A percentile compares a stretch with the other conserved stretches of the same genome.
Conservation (phyloP, 2,113 vertebrate genomes). For the Bambusicola thoracicus region DNA sequence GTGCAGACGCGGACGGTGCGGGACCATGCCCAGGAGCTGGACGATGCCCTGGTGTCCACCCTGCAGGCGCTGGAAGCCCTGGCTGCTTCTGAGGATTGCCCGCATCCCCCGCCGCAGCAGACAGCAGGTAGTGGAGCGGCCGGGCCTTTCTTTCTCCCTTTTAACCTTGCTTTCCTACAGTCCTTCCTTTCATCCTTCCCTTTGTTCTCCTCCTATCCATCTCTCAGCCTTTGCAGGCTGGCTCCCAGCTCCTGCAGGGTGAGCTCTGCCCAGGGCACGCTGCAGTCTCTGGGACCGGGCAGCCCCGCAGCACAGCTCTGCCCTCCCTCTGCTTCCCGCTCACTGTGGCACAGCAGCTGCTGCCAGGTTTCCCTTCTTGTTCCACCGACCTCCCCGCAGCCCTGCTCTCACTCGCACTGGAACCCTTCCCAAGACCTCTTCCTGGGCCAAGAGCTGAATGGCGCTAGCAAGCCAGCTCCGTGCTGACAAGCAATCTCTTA, state of each 20-base stretch:
- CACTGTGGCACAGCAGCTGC: background rate
- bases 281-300: background rate
- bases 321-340: background rate
- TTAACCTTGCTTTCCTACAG: background rate
- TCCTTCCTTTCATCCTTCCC: background rate
- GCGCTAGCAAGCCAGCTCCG: background rate
- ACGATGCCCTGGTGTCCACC: constrained; percentile 96
- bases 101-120: constrained; percentile 90
- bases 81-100: constrained; percentile 96
- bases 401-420: background rate
- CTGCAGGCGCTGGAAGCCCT: constrained; percentile 96
- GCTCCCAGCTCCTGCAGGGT: background rate
- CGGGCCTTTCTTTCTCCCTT: background rate
- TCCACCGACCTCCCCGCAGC: background rate
- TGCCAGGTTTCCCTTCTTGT: background rate
- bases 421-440: background rate
- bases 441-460: background rate
- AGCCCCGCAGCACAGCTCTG: background rate
- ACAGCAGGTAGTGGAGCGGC: constrained; percentile 87
- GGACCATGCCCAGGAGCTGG: constrained; percentile 96
- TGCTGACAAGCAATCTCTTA: background rate
- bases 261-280: background rate
- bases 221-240: accelerated
- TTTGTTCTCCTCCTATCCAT: background rate
- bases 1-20: constrained; percentile 91